Evolutionary conservation across 2,797 vertebrate species (phyloP).

Genomic region (Tokudaia muenninki): DNA sequence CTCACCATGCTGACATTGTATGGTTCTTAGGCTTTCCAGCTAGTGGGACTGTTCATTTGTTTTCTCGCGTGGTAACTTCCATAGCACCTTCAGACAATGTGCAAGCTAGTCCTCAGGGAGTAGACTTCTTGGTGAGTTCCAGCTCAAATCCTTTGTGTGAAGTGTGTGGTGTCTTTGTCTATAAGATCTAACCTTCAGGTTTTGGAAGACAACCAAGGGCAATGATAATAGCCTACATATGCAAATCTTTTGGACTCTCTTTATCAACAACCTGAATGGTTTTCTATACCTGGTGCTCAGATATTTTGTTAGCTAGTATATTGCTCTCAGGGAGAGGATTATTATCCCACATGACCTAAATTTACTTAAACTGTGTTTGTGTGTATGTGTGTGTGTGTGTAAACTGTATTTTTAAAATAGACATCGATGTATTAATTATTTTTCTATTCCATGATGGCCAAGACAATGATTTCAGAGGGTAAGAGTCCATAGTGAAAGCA

Average conservation of each 20-base stretch:
- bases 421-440: neutral
- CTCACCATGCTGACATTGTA: neutral
- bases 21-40: neutral
- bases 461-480: neutral
- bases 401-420: neutral
- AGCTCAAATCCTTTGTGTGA: neutral
- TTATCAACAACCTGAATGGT: neutral
- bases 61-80: neutral
- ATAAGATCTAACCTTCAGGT: neutral
- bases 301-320: neutral
- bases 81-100: neutral
- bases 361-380: neutral
- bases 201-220: neutral
- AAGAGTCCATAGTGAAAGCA: neutral
- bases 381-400: neutral
- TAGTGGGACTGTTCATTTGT: neutral
- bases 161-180: neutral
- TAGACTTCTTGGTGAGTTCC: neutral
- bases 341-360: neutral
- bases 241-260: no score
- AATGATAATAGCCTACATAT: neutral
- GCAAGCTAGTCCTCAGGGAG: neutral
- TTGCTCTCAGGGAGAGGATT: neutral
- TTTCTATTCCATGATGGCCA: neutral
- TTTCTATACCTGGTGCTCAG: neutral